phyloP scores from a whole-genome alignment of 2,797 vertebrate species.

The Hoplostethus atlanticus region DNA sequence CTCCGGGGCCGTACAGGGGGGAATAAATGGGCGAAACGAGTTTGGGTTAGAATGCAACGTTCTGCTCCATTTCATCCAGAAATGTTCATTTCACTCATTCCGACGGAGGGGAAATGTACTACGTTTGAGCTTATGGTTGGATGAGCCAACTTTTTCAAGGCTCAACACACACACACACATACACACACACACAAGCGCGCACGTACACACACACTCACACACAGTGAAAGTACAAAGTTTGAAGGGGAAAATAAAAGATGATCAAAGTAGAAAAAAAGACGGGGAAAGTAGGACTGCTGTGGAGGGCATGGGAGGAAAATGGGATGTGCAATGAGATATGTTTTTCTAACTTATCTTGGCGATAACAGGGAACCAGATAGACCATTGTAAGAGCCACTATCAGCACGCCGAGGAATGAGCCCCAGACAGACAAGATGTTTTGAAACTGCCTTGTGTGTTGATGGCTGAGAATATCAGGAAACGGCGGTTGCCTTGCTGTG shows the following conservation, averaged over 20 bases:
- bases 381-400: constrained; percentile 43
- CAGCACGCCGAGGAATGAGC: constrained; percentile 51
- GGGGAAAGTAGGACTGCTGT: constrained; percentile 56
- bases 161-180: constrained; percentile 24
- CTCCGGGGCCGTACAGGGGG: constrained; percentile 27
- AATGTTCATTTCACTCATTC: constrained; percentile 75
- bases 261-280: constrained; percentile 51
- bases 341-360: constrained; percentile 50
- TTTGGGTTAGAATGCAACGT: constrained; percentile 71
- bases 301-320: constrained; percentile 52
- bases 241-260: constrained; percentile 55
- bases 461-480: constrained; percentile 30
- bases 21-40: constrained; percentile 40
- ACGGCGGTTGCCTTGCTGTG: constrained; percentile 27
- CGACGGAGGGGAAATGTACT: constrained; percentile 65
- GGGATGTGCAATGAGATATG: constrained; percentile 58
- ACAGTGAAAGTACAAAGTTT: constrained; percentile 35
- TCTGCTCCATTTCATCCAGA: constrained; percentile 78
- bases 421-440: constrained; percentile 27
- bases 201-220: constrained; percentile 4
- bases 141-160: constrained; percentile 66
- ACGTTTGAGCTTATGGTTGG: constrained; percentile 67
- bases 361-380: constrained; percentile 58
- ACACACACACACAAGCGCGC: constrained; percentile 11
- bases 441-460: constrained; percentile 41